These are phyloP conservation scores for Pegoplata infirma DNA, from an alignment of 2,888 invertebrate genomes.

Conservation along the genomic window DNA sequence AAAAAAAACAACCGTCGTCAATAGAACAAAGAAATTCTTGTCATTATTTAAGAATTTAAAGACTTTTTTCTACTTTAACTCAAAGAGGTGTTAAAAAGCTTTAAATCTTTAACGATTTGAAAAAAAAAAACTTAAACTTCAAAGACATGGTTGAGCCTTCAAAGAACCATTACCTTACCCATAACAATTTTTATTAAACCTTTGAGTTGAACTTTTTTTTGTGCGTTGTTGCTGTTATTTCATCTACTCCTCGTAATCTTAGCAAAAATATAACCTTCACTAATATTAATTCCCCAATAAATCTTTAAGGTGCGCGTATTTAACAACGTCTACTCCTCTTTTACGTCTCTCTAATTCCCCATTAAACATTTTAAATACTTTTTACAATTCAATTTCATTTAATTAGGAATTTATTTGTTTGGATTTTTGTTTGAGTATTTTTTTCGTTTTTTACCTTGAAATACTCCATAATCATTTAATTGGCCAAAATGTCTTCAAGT, in stretches of 20 bases:
- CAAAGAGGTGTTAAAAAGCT: slow-evolving; percentile 41
- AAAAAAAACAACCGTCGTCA: neutral
- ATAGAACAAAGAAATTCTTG: slow-evolving; percentile 28
- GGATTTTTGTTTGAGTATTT: neutral
- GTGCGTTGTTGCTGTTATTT: neutral
- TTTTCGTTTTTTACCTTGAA: slow-evolving; percentile 10
- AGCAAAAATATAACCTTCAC: slow-evolving; percentile 22
- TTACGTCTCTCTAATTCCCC: neutral
- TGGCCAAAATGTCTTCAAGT: slow-evolving; percentile 19
- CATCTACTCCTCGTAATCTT: neutral
- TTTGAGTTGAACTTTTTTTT: neutral
- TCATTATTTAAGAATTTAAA: slow-evolving; percentile 28
- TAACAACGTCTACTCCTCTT: too few species aligned
- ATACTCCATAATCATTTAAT: slow-evolving; percentile 39
- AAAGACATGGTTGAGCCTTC: slow-evolving; percentile 1
- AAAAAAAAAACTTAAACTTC: neutral
- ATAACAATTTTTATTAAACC: slow-evolving; percentile 29
- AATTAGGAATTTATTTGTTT: slow-evolving; percentile 22
- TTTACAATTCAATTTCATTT: slow-evolving; percentile 40
- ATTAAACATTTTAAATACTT: slow-evolving; percentile 21
- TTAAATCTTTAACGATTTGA: slow-evolving; percentile 40
- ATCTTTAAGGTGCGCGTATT: slow-evolving; percentile 44
- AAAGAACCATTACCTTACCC: slow-evolving; percentile 35
- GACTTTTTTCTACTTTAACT: slow-evolving; percentile 3
- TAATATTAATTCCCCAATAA: slow-evolving; percentile 29